Evolutionary conservation across 2,888 invertebrate genomes (phyloP), one percentile per base, ranked within the genome.

Genomic region (Coelopa pilipes): DNA sequence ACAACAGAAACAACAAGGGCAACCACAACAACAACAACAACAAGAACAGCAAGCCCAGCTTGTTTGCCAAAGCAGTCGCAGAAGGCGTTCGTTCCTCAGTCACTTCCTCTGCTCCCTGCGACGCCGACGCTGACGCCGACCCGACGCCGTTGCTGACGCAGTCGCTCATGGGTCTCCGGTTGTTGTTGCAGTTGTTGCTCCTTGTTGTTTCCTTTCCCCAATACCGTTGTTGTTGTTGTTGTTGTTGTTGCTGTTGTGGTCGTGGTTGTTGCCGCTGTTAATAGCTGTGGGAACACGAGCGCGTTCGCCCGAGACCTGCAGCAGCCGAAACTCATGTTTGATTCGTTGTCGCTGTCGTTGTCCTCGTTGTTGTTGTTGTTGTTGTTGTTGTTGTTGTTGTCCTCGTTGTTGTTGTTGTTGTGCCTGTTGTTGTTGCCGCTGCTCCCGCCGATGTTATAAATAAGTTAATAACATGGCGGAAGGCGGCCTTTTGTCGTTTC

Each of bases 391-490:
- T 55, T 68, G 66, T 62, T 47, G 74, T 34, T 34, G 34, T 34
- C 34, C 34, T 34, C 34, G 70, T 72, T 57, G 62, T 72, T 72
- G 65, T 17, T 59, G 13, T 79, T 76, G 79, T 78, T 77, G 77
- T 77, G 77, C 78, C 79, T 80, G 80, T 78, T 79, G 79, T 77
- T 72, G 46, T 68, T 68, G 17, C 17, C 63, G 74, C 73, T 76
- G 74, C 72, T 73, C 81, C 83, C 81, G 82, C 83, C 83, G 83
- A 82, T 82, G 85, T 87, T 87, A 86, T 86, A 86, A 87, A 87
- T 87, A 86, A 87, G 87, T 87, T 87, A 87, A 87, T 87, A 87
- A 86, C 82, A 87, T 85, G 86, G 87, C 87, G 87, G 87, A 85
- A 86, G 84, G 83, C 81, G 80, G 82, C 81, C 84, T 84, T 85